phyloP scores from a whole-genome alignment of 2,113 vertebrate genomes.

The Phalacrocorax brasilianus region DNA sequence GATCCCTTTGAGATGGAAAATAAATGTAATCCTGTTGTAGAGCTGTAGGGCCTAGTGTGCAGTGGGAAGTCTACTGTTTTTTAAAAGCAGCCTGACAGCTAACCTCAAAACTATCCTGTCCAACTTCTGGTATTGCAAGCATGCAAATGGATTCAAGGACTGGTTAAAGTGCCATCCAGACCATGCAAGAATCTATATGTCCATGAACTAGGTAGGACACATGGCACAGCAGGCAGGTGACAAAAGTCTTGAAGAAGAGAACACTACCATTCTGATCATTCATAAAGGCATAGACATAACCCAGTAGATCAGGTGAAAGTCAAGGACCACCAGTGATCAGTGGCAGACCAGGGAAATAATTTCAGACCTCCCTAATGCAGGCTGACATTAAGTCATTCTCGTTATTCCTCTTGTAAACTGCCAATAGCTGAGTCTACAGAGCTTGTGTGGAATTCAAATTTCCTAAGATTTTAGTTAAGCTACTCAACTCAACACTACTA shows the following conservation, averaged over 20 bases:
- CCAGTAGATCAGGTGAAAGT: background rate
- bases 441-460: background rate
- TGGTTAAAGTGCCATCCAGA: background rate
- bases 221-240: background rate
- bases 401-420: background rate
- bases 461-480: background rate
- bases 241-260: background rate
- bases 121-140: background rate
- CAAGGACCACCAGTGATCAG: background rate
- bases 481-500: background rate
- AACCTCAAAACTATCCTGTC: background rate
- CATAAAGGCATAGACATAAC: background rate
- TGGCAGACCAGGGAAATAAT: background rate
- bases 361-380: background rate
- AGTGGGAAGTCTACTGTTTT: background rate
- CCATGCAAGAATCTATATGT: rapidly evolving
- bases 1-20: background rate
- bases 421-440: background rate
- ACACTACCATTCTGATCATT: background rate
- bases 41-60: background rate
- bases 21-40: background rate
- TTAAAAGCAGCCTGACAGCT: background rate
- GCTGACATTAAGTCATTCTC: background rate
- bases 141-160: background rate
- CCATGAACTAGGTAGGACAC: background rate